Evolutionary conservation across 1,140 invertebrate genomes (phyloP), one percentile per base, ranked within the genome.

Genomic region (Drosophila aff.): DNA sequence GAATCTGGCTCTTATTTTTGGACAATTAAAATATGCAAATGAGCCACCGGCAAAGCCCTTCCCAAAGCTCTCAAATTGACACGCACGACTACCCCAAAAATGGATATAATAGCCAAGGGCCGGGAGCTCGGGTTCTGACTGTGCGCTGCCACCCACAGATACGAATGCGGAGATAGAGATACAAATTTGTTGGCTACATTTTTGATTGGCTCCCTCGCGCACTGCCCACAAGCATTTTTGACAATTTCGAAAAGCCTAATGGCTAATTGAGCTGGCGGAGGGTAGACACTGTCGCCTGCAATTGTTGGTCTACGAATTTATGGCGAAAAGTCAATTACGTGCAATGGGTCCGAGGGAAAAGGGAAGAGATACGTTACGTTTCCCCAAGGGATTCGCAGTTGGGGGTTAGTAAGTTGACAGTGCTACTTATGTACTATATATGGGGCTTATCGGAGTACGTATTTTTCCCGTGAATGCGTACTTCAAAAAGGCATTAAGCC

Each of bases 1-100:
- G 18, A 59, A 50, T 43, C 67, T 53, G 40, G 36, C 36, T 55
- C 38, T 69, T 31, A 68, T 77, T 53, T 67, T 77, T 62, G 43
- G 43, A 79, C 73, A 81, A 83, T 84, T 89, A 71, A 77, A 80
- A 81, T 81, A 90, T 89, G 81, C 73, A 87, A 89, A 87, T 89
- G 68, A 78, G 64, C 43, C 71, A 44, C 47, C 46, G 18, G 36
- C 49, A 55, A 66, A 69, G n/a, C 62, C 67, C 61, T 66, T 77
- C 38, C 59, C 55, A 28, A 18, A 23, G 57, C 58, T 16, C 41
- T 44, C 63, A 71, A 80, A 58, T 69, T 71, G 81, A 66, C 76
- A 87, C 82, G 83, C 82, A 85, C 83, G 69, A 74, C 50, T 67
- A 57, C 60, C 57, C 55, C 44, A 46, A 64, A 67, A 69, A 50